Evolutionary conservation across 2,888 invertebrate species (phyloP), one percentile per base, ranked within the genome.

Genomic region (Timema cristinae): DNA sequence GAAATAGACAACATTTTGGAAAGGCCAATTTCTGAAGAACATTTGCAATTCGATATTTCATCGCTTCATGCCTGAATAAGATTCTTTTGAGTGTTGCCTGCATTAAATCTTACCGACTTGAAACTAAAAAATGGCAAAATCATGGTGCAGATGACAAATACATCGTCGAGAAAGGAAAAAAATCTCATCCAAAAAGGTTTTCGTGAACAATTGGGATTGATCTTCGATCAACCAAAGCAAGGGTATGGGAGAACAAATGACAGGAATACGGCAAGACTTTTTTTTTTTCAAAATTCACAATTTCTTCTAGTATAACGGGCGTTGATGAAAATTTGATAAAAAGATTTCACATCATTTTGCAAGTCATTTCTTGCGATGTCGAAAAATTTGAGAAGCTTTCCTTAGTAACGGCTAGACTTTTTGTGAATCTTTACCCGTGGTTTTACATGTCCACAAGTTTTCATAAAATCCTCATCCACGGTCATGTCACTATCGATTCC

Each of bases 401-500:
- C 69, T 71, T 9, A 8, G n/a, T 70, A 15, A 67, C 51, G 73
- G n/a, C 76, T 15, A 15, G 8, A 10, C 16, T 66, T 49, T 66
- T 48, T 32, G 8, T 66, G n/a, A 7, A 7, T 11, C 32, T 51
- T 80, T 79, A n/a, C 74, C 76, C 76, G 7, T 79, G 78, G 79
- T 79, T 76, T 69, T 75, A 73, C 66, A 80, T 80, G 79, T 78
- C n/a, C n/a, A n/a, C n/a, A n/a, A n/a, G n/a, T n/a, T n/a, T n/a
- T n/a, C n/a, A n/a, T n/a, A n/a, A n/a, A n/a, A n/a, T n/a, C n/a
- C n/a, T n/a, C n/a, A n/a, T n/a, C n/a, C n/a, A n/a, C n/a, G n/a
- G n/a, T n/a, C n/a, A n/a, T n/a, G n/a, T n/a, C n/a, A n/a, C n/a
- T n/a, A n/a, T n/a, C n/a, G n/a, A n/a, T n/a, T n/a, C n/a, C n/a